Base-by-base conservation (phyloP, 1,140 invertebrate genomes). In the Orchesella cincta region DNA sequence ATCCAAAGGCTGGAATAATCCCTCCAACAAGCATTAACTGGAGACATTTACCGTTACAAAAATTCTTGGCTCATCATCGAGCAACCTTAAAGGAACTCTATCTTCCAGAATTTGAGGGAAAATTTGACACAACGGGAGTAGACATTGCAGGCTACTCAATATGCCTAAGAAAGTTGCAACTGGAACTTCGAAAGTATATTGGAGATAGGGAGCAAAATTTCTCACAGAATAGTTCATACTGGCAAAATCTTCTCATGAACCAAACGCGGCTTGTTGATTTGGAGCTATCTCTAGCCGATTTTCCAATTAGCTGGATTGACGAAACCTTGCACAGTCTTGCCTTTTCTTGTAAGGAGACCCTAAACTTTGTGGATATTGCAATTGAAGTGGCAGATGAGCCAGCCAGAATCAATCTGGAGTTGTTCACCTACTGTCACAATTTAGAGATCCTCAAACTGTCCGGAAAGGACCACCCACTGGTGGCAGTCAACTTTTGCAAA, bases 101-200 rank as follows among this genome's bases (percentile, higher is more conserved):
- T 31, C 62, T 67, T 67, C 62, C 62, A 29, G 62, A 67, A n/a
- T 67, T 67, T 33, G 62, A 67, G 31, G 62, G 62, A 29, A 29
- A 67, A 29, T 23, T 31, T 23, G 62, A 67, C 12, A 14, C 12
- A 3, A 31, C 23, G 31, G 23, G 3, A n/a, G 12, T 67, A 3
- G 62, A 67, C 29, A 29, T 67, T 1, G 14, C 26, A 29, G 3
- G 8, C 2, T 67, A 31, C 5, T 29, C 62, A 12, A 67, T 5
- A 12, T 5, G 29, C 5, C 31, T 67, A 12, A 31, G 28, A 67
- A 67, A 67, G n/a, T 14, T 67, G 31, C 62, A 67, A n/a, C 26
- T 33, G 31, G 8, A 29, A 5, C 31, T 67, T 12, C 5, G 26
- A 12, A 67, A 31, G 31, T 67, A 18, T n/a, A 67, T 67, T 31